Conservation (phyloP, 2,888 invertebrate species). For the Trissolcus brochymenae region DNA sequence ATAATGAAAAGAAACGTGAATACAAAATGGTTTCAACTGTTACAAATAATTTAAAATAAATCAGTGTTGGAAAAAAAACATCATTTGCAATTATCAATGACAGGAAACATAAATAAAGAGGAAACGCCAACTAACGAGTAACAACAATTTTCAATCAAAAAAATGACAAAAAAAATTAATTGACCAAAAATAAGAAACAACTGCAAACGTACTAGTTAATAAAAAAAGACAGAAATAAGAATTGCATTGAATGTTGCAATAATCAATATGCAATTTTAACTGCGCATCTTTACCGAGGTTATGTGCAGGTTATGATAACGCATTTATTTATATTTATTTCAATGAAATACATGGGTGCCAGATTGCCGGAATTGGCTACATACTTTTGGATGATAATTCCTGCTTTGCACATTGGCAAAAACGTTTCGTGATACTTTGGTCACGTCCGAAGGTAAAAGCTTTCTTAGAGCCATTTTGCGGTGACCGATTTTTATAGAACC, state of each 20-base stretch:
- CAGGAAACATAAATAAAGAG: no score
- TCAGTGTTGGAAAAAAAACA: no score
- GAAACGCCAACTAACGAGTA: no score
- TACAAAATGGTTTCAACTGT: neutral
- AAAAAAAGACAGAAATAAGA: neutral
- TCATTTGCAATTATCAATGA: no score
- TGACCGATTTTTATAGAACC: neutral
- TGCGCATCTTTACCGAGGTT: slow-evolving; percentile 38
- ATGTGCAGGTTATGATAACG: slow-evolving; percentile 8
- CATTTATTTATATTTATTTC: slow-evolving; percentile 3
- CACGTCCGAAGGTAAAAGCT: slow-evolving; percentile 65
- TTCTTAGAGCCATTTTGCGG: slow-evolving; percentile 67
- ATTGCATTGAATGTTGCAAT: slow-evolving; percentile 64
- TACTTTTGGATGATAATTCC: slow-evolving; percentile 87
- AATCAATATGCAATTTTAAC: neutral
- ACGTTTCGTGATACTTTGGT: slow-evolving; percentile 63
- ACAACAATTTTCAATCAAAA: no score
- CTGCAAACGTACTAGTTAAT: no score
- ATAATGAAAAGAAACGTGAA: neutral
- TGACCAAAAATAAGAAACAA: no score
- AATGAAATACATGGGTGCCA: slow-evolving; percentile 63
- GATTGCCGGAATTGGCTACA: slow-evolving; percentile 74
- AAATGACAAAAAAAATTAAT: no score
- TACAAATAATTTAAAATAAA: no score
- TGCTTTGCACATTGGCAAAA: slow-evolving; percentile 77